Evolutionary conservation across 2,888 invertebrate species (phyloP).

Genomic region (Acanthosepion pharaonis): DNA sequence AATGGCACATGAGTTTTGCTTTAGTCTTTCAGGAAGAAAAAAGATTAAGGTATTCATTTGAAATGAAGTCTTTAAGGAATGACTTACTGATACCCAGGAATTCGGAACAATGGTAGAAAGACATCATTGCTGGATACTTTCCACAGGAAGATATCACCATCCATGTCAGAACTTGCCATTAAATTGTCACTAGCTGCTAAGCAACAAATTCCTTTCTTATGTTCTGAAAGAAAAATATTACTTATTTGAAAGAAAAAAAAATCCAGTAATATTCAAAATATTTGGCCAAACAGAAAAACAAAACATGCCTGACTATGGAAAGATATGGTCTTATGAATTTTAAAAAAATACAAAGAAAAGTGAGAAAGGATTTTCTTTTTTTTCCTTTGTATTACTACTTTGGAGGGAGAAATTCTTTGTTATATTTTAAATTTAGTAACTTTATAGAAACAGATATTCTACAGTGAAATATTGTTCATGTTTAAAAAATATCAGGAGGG

Average conservation of each 20-base stretch:
- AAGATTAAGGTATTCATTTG: too few relatives aligned
- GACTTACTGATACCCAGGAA: slow-evolving; percentile 62
- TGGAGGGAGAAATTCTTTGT: background rate
- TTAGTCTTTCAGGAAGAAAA: background rate
- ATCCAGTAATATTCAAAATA: background rate
- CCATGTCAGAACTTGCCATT: slow-evolving; percentile 70
- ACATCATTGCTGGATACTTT: slow-evolving; percentile 53
- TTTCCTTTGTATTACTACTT: too few relatives aligned
- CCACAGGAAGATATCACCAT: slow-evolving; percentile 71
- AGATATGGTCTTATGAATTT: background rate
- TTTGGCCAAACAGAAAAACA: background rate
- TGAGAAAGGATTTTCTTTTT: too few relatives aligned
- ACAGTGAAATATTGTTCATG: too few relatives aligned
- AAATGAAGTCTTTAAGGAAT: background rate
- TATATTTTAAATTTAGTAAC: too few relatives aligned
- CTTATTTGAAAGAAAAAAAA: background rate
- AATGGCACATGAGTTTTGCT: too few relatives aligned
- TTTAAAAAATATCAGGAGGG: too few relatives aligned
- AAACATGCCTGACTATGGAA: background rate
- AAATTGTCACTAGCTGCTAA: slow-evolving; percentile 62
- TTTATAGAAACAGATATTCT: too few relatives aligned
- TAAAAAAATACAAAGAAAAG: too few relatives aligned
- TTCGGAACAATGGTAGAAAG: slow-evolving; percentile 57
- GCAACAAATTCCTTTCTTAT: slow-evolving; percentile 67
- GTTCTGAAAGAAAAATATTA: slow-evolving; percentile 58